These are phyloP conservation scores for Anolis sagrei DNA, from an alignment of 2,113 vertebrate species.

Conservation along the genomic window DNA sequence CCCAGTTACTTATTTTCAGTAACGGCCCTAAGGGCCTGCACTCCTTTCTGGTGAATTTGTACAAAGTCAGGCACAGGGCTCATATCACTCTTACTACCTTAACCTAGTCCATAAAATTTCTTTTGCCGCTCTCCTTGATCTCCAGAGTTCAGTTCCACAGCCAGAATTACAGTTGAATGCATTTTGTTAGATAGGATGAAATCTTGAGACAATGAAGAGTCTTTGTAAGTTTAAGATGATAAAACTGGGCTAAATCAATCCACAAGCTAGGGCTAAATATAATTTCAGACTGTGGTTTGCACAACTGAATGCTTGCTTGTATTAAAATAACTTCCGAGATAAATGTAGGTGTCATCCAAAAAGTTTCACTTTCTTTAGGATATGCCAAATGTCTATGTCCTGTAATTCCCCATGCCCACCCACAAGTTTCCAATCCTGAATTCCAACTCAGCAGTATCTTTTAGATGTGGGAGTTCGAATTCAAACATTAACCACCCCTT, in stretches of 20 bases:
- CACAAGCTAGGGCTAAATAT: not conserved
- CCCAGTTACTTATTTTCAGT: conserved; percentile 26
- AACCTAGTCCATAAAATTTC: not conserved
- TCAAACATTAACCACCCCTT: not conserved
- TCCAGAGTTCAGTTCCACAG: conserved; percentile 14
- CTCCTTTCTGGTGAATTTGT: not conserved
- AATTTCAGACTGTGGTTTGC: not conserved
- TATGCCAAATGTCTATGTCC: not conserved
- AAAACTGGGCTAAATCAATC: not conserved
- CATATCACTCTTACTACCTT: not conserved
- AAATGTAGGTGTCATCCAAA: not conserved
- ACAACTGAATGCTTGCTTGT: not conserved
- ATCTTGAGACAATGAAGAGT: not conserved
- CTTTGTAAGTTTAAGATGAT: not conserved
- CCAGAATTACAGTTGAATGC: conserved; percentile 16
- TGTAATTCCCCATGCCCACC: not conserved
- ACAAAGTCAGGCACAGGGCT: not conserved
- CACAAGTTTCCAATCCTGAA: not conserved
- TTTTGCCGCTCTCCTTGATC: conserved; percentile 1
- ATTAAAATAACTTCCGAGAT: not conserved
- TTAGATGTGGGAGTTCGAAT: not conserved
- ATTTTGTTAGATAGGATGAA: not conserved
- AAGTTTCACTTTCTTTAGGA: not conserved
- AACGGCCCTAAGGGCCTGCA: not conserved
- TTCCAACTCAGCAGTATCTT: not conserved